Conservation (phyloP, 2,113 vertebrate genomes). For the Fulica atra region DNA sequence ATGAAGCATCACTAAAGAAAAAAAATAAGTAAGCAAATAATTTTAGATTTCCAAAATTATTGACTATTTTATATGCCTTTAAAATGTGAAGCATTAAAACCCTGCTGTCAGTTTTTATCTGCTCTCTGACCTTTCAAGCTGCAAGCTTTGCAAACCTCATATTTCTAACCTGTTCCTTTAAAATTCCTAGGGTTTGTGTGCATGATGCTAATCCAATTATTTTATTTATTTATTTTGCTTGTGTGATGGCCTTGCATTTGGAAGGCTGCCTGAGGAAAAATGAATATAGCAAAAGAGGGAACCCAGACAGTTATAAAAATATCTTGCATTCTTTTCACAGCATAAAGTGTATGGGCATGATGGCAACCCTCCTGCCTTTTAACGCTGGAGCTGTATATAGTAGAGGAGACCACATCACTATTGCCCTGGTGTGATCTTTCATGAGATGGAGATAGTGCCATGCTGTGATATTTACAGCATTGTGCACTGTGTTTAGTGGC, state of each 20-base stretch:
- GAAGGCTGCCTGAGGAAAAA: constrained; percentile 34
- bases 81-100: not conserved
- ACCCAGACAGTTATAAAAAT: constrained; percentile 20
- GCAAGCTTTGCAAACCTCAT: not conserved
- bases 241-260: not conserved
- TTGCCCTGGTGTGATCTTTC: not conserved
- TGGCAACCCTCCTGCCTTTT: not conserved
- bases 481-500: not conserved
- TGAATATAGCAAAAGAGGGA: not conserved
- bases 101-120: not conserved
- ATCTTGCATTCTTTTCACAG: not conserved
- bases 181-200: not conserved
- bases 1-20: not conserved
- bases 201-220: not conserved
- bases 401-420: not conserved
- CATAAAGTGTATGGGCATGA: not conserved
- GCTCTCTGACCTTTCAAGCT: not conserved
- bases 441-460: not conserved
- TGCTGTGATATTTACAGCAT: constrained; percentile 37
- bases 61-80: not conserved
- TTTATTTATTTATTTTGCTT: constrained; percentile 12
- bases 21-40: not conserved
- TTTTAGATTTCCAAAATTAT: not conserved
- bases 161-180: not conserved
- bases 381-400: not conserved